These are phyloP conservation scores for Leistus spinibarbis DNA, from an alignment of 2,888 invertebrate genomes.

Conservation along the genomic window DNA sequence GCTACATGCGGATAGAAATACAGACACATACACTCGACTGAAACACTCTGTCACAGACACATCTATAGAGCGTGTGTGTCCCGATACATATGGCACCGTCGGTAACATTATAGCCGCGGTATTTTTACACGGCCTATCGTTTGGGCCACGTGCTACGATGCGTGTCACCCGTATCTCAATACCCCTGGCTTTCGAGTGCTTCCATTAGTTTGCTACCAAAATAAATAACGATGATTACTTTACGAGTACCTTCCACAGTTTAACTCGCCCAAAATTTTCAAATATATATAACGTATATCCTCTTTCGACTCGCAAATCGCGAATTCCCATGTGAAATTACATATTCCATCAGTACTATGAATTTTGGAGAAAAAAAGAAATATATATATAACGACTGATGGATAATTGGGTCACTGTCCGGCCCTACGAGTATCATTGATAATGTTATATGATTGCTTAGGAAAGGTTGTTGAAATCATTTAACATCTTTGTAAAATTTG, in stretches of 20 bases:
- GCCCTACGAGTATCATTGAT: too few species aligned
- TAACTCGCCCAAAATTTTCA: neutral
- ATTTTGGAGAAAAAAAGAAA: too few species aligned
- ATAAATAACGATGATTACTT: constrained; percentile 44
- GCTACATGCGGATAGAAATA: neutral
- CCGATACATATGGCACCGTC: constrained; percentile 21
- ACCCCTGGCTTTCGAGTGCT: constrained; percentile 49
- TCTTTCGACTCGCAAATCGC: too few species aligned
- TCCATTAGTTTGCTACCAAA: constrained; percentile 54
- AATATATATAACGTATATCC: neutral
- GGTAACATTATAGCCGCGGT: constrained; percentile 31
- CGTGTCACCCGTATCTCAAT: constrained; percentile 27
- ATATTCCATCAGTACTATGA: too few species aligned
- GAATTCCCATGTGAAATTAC: too few species aligned
- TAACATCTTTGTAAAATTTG: too few species aligned
- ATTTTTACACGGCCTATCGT: constrained; percentile 30
- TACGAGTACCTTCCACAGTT: constrained; percentile 9
- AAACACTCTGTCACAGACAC: neutral
- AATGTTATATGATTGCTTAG: too few species aligned
- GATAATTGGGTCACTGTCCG: too few species aligned
- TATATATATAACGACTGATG: too few species aligned
- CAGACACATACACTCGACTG: neutral
- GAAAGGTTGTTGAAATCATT: too few species aligned
- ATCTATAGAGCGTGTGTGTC: constrained; percentile 7
- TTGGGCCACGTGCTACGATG: constrained; percentile 28